Percentiles rank a stretch among this genome's conserved stretches.
phyloP scores from a whole-genome alignment of 2,113 vertebrate species.

The Tupaia chinensis region DNA sequence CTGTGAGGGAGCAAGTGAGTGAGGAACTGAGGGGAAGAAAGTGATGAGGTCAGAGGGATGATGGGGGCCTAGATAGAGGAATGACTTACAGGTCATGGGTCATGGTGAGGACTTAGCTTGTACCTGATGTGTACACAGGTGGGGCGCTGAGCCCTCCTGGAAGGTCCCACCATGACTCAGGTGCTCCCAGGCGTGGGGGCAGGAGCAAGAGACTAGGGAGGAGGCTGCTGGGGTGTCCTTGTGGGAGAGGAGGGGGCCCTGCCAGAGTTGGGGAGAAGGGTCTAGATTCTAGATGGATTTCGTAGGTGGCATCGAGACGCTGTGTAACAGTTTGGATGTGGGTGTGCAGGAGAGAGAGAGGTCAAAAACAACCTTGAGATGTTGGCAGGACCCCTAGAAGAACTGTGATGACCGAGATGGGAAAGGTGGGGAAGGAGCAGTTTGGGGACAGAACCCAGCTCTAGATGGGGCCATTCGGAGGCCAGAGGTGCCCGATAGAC shows the following conservation, averaged over 20 bases:
- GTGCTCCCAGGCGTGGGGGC: too few species aligned
- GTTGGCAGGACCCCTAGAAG: neutral
- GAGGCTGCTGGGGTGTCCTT: neutral
- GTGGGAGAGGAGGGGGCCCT: neutral
- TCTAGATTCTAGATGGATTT: neutral
- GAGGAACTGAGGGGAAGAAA: neutral
- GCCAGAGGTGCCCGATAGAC: neutral
- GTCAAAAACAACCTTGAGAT: neutral
- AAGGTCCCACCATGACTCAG: neutral
- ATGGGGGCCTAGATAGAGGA: neutral
- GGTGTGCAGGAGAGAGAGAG: neutral
- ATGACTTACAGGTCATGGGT: neutral
- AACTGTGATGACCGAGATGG: neutral
- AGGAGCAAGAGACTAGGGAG: neutral
- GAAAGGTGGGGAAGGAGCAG: neutral
- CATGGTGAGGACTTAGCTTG: neutral
- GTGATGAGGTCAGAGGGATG: neutral
- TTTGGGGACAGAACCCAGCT: neutral
- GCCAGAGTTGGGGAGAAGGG: neutral
- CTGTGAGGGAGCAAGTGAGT: neutral
- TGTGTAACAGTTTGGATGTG: neutral
- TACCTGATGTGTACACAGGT: neutral
- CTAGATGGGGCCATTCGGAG: neutral
- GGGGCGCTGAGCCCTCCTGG: neutral
- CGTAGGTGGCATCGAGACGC: neutral